Base-by-base conservation (phyloP, 2,888 invertebrate genomes). In the Mythimna pallens region DNA sequence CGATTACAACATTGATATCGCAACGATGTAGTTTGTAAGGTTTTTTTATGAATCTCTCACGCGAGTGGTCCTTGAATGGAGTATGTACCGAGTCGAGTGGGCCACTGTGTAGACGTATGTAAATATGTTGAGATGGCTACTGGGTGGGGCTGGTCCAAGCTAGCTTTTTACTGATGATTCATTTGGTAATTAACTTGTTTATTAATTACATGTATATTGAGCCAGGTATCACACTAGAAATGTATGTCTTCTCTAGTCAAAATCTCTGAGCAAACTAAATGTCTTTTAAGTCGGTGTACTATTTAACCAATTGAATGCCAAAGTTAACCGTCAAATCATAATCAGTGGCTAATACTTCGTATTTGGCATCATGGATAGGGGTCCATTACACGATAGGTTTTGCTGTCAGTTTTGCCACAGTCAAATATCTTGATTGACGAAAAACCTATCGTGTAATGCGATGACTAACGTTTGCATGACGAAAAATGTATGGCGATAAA, bases 71-170 rank as follows among this genome's bases (percentile, higher is more conserved):
- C 88, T 88, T 74, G 55, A 62, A 36, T 81, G 52, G 50, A 84
- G 83, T 83, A 71, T 77, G 81, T 82, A 71, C 70, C 17, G 36
- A 65, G 20, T 43, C 3, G 59, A 83, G 86, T 77, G 80, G 65
- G 64, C 80, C 61, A 81, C 70, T 80, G 71, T 76, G 57, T 59
- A 61, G 59, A 73, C 65, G 59, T 70, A 72, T 66, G 78, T 76
- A 68, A 73, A 86, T 61, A 87, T 68, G 72, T 67, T 69, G 71
- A 87, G 88, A 81, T 85, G 81, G 82, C 89, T 87, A 88, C 87
- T 82, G 78, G 76, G 62, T 65, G 72, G 73, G 69, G 72, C 63
- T 63, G 58, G 36, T 12, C 59, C 47, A 67, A 20, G 52, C 30
- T 43, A 22, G 20, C 50, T 47, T 47, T 55, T 43, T 8, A 64